Evolutionary conservation across 1,140 invertebrate genomes (phyloP), one percentile per base, ranked within the genome.

Genomic region (Drosophila auraria): DNA sequence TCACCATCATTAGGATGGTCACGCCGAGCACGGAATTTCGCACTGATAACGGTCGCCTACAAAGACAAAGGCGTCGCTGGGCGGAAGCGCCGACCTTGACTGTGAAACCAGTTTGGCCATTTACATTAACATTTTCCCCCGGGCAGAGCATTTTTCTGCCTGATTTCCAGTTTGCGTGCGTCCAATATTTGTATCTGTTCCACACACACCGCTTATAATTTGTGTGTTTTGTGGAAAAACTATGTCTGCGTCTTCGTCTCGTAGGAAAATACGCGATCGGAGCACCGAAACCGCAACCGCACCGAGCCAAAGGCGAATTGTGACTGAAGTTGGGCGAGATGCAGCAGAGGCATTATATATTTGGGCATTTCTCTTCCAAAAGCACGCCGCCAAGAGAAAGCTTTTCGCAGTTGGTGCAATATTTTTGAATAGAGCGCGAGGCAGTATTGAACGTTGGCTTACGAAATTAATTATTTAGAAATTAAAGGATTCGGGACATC

Each of bases 1-100:
- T 82, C 72, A 69, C 63, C 27, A 78, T 40, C 38, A 70, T 60
- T 44, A 69, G 51, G 60, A 66, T 47, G 50, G 49, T 44, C 54
- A 81, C 49, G 57, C 63, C 60, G 40, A 53, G 42, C 38, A 47
- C 25, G 44, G 45, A 57, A 23, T 79, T 82, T 70, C 38, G 82
- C 84, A 83, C 51, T 72, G 78, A 70, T 82, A 75, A 83, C 73
- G 56, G 38, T 44, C 51, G 64, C 51, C 33, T 36, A 9, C 33
- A 36, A 36, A 36, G 33, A 36, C 33, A 36, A 36, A 36, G 33
- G 33, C 53, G 59, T 42, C 50, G 82, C 54, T 62, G 75, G 51
- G 60, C 83, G 83, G 83, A 87, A 90, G 66, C 71, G 64, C 50
- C 87, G 86, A 90, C 86, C 86, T 90, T 90, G 86, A 90, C 86